Base-by-base conservation (phyloP, 2,797 vertebrate genomes). In the Sebastes diploproa region DNA sequence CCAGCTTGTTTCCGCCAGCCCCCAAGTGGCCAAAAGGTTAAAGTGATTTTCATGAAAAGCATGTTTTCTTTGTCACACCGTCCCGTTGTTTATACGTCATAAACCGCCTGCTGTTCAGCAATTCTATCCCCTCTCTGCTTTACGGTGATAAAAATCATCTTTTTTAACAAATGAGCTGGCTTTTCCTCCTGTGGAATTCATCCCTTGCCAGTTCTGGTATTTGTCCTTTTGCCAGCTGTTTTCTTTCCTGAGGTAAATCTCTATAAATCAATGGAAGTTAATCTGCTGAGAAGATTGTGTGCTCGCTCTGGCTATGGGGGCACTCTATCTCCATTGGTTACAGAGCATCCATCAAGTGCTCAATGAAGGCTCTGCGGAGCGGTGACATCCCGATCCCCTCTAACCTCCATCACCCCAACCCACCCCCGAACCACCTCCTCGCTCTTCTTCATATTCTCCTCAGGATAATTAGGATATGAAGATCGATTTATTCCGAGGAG, bases 201-300 rank as follows among this genome's bases (percentile, higher is more conserved):
- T 95, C 90, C 73, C 86, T 84, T 80, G 85, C 85, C 90, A 86
- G 71, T 87, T 86, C 77, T 90, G 92, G 89, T 84, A 93, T 94
- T 92, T 93, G 92, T 94, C 86, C 85, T 77, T 76, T 86, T 89
- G 85, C 93, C 94, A 96, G 94, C 94, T 96, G 95, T 95, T 96
- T 95, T 93, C 88, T 89, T 65, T 91, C 89, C 89, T 81, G 89
- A 95, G 90, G 93, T 94, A 93, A 95, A 96, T 95, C 91, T 91
- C 93, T 88, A 94, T 96, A 95, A 95, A 96, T 96, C 95, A 95
- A 88, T 88, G 93, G 70, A 92, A 93, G 94, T 92, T 95, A 95
- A 96, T 94, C 94, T 94, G 93, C 91, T 93, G 92, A 95, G 94
- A 92, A 94, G 91, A 93, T 91, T 91, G 91, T 91, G 85, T 88